Evolutionary conservation across 2,797 vertebrate species (phyloP).

Genomic region (Siniperca obscura): DNA sequence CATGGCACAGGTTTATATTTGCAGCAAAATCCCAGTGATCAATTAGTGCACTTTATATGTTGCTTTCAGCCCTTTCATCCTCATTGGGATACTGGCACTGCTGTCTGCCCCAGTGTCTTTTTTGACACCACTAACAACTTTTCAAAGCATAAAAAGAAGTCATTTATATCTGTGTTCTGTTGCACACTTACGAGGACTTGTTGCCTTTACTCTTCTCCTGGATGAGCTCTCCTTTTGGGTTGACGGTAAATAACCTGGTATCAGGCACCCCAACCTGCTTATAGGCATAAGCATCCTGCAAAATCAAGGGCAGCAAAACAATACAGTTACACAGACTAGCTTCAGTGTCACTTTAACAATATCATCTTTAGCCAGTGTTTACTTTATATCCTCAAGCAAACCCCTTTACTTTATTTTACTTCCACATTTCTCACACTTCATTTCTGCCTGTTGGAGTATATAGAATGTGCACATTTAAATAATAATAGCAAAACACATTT

Average conservation of each 20-base stretch:
- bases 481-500: not conserved
- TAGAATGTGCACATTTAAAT: not conserved
- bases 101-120: not conserved
- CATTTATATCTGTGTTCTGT: not conserved
- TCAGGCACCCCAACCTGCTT: conserved; percentile 90
- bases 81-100: not conserved
- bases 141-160: not conserved
- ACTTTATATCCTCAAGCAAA: not conserved
- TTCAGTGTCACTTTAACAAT: conserved; percentile 9
- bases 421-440: not conserved
- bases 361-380: conserved; percentile 25
- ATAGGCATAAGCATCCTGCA: conserved; percentile 92
- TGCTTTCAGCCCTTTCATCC: not conserved
- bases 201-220: conserved; percentile 90
- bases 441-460: not conserved
- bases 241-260: conserved; percentile 92
- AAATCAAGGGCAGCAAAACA: conserved; percentile 16
- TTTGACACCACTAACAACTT: not conserved
- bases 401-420: not conserved
- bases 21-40: not conserved
- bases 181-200: conserved; percentile 92
- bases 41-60: not conserved
- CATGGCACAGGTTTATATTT: not conserved
- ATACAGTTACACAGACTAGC: not conserved
- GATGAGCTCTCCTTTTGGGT: conserved; percentile 94